Evolutionary conservation across 2,113 vertebrate genomes (phyloP).

Genomic region (Donacobius atricapilla): DNA sequence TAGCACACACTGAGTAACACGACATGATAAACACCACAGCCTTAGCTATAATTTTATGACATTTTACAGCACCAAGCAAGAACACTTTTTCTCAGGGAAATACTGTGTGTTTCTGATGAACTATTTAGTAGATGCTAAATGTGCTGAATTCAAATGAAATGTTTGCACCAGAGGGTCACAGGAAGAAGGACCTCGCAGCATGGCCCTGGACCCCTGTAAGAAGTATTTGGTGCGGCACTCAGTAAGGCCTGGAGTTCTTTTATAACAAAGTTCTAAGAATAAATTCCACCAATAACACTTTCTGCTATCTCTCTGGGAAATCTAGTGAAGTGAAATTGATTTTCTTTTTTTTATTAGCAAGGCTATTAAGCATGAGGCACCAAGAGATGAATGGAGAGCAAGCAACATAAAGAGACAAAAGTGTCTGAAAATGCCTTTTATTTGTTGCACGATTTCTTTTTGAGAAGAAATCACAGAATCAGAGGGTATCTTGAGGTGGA

Average conservation of each 20-base stretch:
- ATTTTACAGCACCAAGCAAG: background rate
- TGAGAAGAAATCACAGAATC: background rate
- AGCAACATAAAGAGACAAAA: conserved; percentile 43
- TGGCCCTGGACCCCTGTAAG: background rate
- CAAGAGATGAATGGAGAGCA: conserved; percentile 47
- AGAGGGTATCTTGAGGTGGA: background rate
- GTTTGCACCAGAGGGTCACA: background rate
- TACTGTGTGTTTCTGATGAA: background rate
- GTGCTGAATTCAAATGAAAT: background rate
- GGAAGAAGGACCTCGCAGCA: background rate
- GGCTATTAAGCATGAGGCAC: conserved; percentile 66
- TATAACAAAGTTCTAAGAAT: conserved; percentile 38
- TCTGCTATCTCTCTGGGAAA: conserved; percentile 58
- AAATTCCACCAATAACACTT: background rate
- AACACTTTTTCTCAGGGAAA: background rate
- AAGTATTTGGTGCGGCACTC: background rate
- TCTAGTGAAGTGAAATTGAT: conserved; percentile 69
- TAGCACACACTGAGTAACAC: background rate
- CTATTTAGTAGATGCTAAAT: background rate
- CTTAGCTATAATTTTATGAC: background rate
- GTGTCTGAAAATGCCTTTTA: background rate
- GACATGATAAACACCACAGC: background rate
- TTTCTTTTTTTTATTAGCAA: conserved; percentile 69
- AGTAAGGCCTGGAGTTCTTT: background rate
- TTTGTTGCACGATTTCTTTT: background rate